Conservation (phyloP, 2,888 invertebrate genomes). For the Trilocha varians region DNA sequence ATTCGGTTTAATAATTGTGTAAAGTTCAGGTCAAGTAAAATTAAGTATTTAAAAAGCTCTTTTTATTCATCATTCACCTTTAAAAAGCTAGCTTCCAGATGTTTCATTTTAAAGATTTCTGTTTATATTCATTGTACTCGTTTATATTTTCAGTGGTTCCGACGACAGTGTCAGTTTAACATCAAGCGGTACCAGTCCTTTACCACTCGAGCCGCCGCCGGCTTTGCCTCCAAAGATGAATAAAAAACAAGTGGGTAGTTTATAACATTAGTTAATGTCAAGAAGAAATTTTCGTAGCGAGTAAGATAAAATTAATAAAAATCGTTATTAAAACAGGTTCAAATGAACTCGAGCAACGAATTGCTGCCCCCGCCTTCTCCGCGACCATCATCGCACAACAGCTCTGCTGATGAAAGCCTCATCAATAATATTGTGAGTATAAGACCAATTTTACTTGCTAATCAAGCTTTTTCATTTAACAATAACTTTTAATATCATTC, state of each 20-base stretch:
- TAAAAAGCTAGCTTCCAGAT: no score
- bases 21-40: no score
- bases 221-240: slow-evolving; percentile 73
- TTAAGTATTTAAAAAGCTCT: no score
- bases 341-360: slow-evolving; percentile 57
- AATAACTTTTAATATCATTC: not conserved
- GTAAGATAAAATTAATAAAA: no score
- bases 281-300: no score
- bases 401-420: slow-evolving; percentile 50
- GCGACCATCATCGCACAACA: slow-evolving; percentile 58
- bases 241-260: slow-evolving; percentile 61
- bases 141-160: slow-evolving; percentile 41
- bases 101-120: no score
- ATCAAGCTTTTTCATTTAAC: no score
- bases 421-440: slow-evolving; percentile 48
- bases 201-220: slow-evolving; percentile 63
- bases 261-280: no score
- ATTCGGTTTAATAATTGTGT: no score
- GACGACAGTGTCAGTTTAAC: slow-evolving; percentile 61
- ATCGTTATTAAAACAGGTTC: slow-evolving; percentile 41
- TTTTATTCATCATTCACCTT: no score
- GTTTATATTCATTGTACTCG: not conserved
- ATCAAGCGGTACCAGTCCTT: slow-evolving; percentile 63
- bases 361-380: slow-evolving; percentile 59
- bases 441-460: not conserved